These are phyloP conservation scores for Conus betulinus DNA, from an alignment of 1,140 invertebrate genomes.

Conservation along the genomic window DNA sequence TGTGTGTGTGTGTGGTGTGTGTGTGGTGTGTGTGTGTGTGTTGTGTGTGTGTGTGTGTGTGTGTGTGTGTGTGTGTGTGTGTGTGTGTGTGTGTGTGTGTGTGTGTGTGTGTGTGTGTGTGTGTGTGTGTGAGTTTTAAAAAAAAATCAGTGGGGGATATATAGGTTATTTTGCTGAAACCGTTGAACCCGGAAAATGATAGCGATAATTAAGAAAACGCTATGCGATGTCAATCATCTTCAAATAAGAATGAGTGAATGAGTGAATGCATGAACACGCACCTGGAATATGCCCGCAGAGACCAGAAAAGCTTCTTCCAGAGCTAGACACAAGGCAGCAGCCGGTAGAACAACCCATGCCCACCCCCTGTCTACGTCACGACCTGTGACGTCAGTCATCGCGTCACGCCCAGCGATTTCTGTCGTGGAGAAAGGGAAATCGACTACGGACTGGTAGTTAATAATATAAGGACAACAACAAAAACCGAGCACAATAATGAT, in stretches of 20 bases:
- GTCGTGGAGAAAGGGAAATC: too few species aligned
- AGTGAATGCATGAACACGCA: not conserved
- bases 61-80: not conserved
- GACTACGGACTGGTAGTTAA: not conserved
- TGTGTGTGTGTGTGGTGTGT: not conserved
- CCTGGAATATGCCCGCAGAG: not conserved
- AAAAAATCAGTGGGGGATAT: not conserved
- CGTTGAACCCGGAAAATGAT: too few species aligned
- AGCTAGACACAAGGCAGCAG: not conserved
- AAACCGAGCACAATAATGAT: too few species aligned
- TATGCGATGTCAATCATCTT: not conserved
- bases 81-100: not conserved
- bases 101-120: too few species aligned
- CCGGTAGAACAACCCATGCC: not conserved
- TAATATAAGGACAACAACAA: too few species aligned
- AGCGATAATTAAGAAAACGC: not conserved
- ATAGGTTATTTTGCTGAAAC: too few species aligned
- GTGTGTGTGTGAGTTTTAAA: not conserved
- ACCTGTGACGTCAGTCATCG: not conserved
- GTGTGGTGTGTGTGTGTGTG: not conserved
- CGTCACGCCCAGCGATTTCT: not conserved
- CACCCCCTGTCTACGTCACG: slow-evolving; percentile 1
- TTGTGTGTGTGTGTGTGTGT: not conserved
- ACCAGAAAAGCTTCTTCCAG: not conserved
- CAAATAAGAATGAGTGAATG: not conserved